Evolutionary conservation across 1,140 invertebrate genomes (phyloP).

Genomic region (Bombus confusus): DNA sequence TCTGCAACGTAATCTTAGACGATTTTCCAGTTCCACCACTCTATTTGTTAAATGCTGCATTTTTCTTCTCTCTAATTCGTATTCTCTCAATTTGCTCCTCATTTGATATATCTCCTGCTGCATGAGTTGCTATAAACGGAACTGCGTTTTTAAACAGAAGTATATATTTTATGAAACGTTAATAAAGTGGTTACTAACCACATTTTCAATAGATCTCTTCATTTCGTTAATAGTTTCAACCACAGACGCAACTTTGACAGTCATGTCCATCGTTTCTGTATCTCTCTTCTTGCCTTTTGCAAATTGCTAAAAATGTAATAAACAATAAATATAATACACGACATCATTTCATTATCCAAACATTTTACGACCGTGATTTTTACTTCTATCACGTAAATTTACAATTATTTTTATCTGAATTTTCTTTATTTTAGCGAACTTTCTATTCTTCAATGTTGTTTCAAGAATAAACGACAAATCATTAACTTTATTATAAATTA

Average conservation of each 20-base stretch:
- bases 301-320: slow-evolving; percentile 69
- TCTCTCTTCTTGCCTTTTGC: slow-evolving; percentile 76
- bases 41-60: slow-evolving; percentile 76
- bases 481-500: background rate
- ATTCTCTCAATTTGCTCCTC: slow-evolving; percentile 75
- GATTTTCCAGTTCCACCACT: slow-evolving; percentile 77
- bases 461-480: background rate
- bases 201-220: slow-evolving; percentile 75
- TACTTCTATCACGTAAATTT: background rate
- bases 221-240: slow-evolving; percentile 79
- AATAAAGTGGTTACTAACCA: slow-evolving; percentile 64
- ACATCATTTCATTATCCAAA: background rate
- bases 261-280: slow-evolving; percentile 73
- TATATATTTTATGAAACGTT: background rate
- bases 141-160: background rate
- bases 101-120: slow-evolving; percentile 79
- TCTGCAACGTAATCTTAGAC: slow-evolving; percentile 75
- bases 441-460: background rate
- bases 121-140: slow-evolving; percentile 75
- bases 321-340: background rate
- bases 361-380: background rate
- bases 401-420: background rate
- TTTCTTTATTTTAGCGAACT: background rate
- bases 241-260: slow-evolving; percentile 74
- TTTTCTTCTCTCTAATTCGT: slow-evolving; percentile 77